Base-by-base conservation (phyloP, 2,113 vertebrate species). In the Ammodytes marinus region DNA sequence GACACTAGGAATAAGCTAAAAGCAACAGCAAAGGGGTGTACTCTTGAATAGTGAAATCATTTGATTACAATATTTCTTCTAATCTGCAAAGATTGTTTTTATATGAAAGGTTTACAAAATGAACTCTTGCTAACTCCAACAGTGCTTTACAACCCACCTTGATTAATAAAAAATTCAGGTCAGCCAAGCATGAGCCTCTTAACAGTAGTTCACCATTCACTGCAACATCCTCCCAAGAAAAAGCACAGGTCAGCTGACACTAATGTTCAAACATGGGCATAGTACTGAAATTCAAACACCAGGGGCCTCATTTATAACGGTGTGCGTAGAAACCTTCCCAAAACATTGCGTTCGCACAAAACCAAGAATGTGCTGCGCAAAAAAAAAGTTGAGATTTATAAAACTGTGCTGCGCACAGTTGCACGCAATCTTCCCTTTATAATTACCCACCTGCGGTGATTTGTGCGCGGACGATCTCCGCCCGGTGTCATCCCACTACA, bases 141-240 rank as follows among this genome's bases (percentile, higher is more conserved):
- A 42, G 12, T 6, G 8, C 19, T 46, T 6, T 12, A 61, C 42
- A 43, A 61, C 19, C 53, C 7, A 43, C 9, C 39, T 19, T 74
- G n/a, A 27, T 27, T 27, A 27, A 27, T 27, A 27, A 27, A 49
- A 57, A 59, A 19, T 60, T 66, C 54, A 12, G 9, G 40, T 73
- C 9, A 58, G 43, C 17, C 19, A 4, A 65, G 52, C 19, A 40
- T 64, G 37, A 63, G 42, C 40, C 8, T 7, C 12, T 69, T 65
- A 70, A 64, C 52, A 52, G 43, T 47, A 46, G 15, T 55, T 58
- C 17, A 54, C 7, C 15, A 46, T 70, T 76, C 65, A 45, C 45
- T 50, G 64, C 63, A 52, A 50, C 50, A 71, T 19, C 15, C 53
- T 53, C 45, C 39, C 15, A 64, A 67, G 35, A 72, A 46, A 7